A percentile compares a stretch with the other conserved stretches of the same genome.
These are phyloP conservation scores for Phyllopteryx taeniolatus DNA, from an alignment of 2,113 vertebrate species.

Conservation along the genomic window DNA sequence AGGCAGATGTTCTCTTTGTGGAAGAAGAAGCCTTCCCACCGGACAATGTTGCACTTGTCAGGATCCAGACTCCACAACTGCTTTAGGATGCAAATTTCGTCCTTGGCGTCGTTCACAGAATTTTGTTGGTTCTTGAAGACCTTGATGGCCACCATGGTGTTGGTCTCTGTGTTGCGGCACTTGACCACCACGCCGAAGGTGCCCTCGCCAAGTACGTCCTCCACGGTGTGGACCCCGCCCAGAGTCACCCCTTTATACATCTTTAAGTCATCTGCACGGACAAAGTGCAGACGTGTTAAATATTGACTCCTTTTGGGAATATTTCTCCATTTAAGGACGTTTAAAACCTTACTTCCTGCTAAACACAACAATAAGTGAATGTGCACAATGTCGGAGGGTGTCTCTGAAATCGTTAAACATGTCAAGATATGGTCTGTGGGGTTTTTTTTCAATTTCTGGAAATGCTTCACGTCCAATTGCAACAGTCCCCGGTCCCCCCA, in stretches of 20 bases:
- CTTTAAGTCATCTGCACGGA: slow-evolving; percentile 2
- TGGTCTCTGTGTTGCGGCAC: neutral
- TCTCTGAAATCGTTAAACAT: neutral
- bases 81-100: neutral
- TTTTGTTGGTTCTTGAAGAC: neutral
- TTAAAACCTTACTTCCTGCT: neutral
- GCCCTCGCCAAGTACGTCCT: neutral
- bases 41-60: slow-evolving; percentile 5
- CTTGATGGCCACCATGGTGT: neutral
- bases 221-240: neutral
- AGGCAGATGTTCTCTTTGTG: slow-evolving; percentile 8
- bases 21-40: slow-evolving; percentile 14
- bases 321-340: neutral
- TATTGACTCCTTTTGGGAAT: neutral
- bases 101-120: neutral
- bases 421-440: neutral
- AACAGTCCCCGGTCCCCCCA: too few species aligned
- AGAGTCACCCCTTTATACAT: slow-evolving; percentile 9
- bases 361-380: neutral
- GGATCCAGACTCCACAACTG: neutral
- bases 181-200: slow-evolving; percentile 12
- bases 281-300: neutral
- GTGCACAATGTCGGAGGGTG: neutral
- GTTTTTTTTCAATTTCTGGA: neutral
- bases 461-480: neutral